phyloP scores from a whole-genome alignment of 2,797 vertebrate species.

The Anguilla marmorata region DNA sequence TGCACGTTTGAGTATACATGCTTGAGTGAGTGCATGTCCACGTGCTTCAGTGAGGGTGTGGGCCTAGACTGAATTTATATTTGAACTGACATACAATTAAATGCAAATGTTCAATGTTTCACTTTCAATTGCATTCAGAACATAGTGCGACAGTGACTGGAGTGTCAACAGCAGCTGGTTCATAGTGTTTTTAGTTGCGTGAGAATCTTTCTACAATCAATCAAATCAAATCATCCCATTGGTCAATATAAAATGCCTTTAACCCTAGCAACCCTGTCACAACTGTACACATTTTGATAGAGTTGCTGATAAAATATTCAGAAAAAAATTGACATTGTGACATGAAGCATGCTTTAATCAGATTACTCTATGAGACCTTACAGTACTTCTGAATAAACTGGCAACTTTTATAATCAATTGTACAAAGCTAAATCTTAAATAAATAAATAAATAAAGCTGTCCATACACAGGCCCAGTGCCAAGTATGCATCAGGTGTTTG shows the following conservation, averaged over 20 bases:
- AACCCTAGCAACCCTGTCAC: too few relatives aligned
- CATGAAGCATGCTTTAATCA: too few relatives aligned
- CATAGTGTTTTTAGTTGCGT: constrained; percentile 8
- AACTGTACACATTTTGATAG: too few relatives aligned
- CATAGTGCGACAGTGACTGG: background rate
- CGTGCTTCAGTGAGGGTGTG: background rate
- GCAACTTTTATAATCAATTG: too few relatives aligned
- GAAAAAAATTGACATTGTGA: too few relatives aligned
- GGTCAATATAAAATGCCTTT: too few relatives aligned
- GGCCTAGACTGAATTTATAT: too few relatives aligned
- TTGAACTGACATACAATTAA: too few relatives aligned
- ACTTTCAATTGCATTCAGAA: background rate
- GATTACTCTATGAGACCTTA: too few relatives aligned
- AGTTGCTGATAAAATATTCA: too few relatives aligned
- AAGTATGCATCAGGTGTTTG: constrained; percentile 43
- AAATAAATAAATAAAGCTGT: background rate
- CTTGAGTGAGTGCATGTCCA: constrained; percentile 22
- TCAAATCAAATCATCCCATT: constrained; percentile 7
- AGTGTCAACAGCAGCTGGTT: constrained; percentile 40
- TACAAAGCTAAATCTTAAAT: background rate
- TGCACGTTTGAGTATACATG: constrained; percentile 14
- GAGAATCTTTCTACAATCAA: background rate
- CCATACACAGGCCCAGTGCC: constrained; percentile 26
- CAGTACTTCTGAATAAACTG: too few relatives aligned
- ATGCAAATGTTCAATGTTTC: too few relatives aligned